phyloP scores from a whole-genome alignment of 2,113 vertebrate genomes.

The Orcinus orca region DNA sequence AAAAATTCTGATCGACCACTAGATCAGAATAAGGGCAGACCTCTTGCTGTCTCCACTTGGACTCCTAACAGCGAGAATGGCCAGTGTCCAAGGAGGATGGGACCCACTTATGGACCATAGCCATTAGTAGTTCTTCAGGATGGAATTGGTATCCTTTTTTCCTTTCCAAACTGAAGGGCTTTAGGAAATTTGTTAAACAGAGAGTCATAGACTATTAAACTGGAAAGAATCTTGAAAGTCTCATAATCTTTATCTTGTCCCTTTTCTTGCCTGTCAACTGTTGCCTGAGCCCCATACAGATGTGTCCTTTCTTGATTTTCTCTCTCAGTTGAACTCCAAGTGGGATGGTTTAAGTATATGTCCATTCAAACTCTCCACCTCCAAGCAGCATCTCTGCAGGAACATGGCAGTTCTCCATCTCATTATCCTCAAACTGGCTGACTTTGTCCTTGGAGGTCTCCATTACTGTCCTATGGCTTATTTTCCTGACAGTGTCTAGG shows the following conservation, averaged over 20 bases:
- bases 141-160: not conserved
- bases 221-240: not conserved
- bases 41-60: not conserved
- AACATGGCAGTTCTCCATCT: not conserved
- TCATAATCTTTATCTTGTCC: not conserved
- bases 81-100: not conserved
- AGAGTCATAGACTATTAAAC: not conserved
- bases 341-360: not conserved
- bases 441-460: not conserved
- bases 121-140: not conserved
- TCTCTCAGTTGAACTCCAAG: not conserved
- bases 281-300: not conserved
- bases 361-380: not conserved
- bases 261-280: not conserved
- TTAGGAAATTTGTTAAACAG: not conserved
- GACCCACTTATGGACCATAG: not conserved
- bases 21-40: constrained; percentile 25
- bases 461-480: not conserved
- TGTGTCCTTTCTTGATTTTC: constrained; percentile 26
- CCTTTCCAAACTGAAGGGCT: not conserved
- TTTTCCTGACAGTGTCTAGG: not conserved
- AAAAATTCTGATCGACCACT: not conserved
- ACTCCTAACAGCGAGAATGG: not conserved
- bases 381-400: not conserved
- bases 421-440: not conserved